Percentiles rank a stretch among this genome's conserved stretches.
These are phyloP conservation scores for Ranitomeya imitator DNA, from an alignment of 2,113 vertebrate species.

Conservation along the genomic window DNA sequence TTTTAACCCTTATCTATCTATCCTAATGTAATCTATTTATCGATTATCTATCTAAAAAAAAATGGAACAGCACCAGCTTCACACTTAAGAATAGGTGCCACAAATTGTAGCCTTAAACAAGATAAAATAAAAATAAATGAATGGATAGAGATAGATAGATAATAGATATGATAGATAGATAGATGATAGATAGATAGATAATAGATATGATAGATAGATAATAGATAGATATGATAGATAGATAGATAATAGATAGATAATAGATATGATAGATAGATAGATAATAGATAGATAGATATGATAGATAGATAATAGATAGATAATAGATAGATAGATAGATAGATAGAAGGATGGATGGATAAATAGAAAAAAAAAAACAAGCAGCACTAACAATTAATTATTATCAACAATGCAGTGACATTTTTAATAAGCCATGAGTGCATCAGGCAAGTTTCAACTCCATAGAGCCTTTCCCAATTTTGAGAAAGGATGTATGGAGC, in stretches of 20 bases:
- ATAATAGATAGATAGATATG: not conserved
- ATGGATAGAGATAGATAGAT: not conserved
- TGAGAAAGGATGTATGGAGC: too few species aligned
- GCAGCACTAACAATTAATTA: not conserved
- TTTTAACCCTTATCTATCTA: not conserved
- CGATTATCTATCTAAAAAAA: not conserved
- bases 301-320: not conserved
- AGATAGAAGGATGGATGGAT: not conserved
- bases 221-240: not conserved
- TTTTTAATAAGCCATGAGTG: too few species aligned
- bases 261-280: not conserved
- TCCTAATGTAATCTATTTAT: not conserved
- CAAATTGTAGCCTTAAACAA: too few species aligned
- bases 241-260: not conserved
- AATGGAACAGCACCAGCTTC: too few species aligned
- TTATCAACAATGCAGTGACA: too few species aligned
- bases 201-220: not conserved
- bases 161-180: not conserved
- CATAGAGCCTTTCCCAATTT: too few species aligned
- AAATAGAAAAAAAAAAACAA: not conserved
- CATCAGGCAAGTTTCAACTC: too few species aligned
- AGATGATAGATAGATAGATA: not conserved
- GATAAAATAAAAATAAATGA: not conserved
- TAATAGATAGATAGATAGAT: not conserved
- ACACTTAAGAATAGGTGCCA: too few species aligned